Base-by-base conservation (phyloP, 2,888 invertebrate genomes). In the Drosophila siamana region DNA sequence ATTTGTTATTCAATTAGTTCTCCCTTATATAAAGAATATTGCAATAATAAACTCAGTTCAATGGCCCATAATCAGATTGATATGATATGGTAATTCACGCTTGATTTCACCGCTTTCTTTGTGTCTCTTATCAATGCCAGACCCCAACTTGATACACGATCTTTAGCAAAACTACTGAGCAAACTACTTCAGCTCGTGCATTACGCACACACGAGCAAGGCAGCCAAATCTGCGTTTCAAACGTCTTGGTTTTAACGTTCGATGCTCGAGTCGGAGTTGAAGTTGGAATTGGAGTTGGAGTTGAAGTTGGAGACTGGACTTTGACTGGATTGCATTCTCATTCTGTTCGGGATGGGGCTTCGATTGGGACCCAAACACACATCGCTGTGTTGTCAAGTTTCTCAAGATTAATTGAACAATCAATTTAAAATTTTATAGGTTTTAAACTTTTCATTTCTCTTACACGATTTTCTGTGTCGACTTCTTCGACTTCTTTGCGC, bases 341-440 rank as follows among this genome's bases (percentile, higher is more conserved):
- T 65, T 74, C 19, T 16, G 16, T 15, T 38, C 9, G 13, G 51
- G 7, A n/a, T 52, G 43, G 30, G 41, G 22, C 22, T 28, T 47
- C 51, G 55, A 43, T 57, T 51, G 54, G 52, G 72, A 36, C 51
- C 59, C 61, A 54, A 77, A 72, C 72, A 59, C 48, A 68, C 85
- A 64, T 54, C 44, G 67, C 40, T 61, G 64, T 68, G 74, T 77
- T 91, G 90, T 90, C 90, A 90, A 86, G 87, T 89, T 89, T 86
- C 85, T 85, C 76, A 90, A 91, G 91, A 91, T 91, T 90, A 91
- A 91, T 91, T 91, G 90, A 91, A 90, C 91, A 90, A 91, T 91
- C 91, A 90, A 91, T 91, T 91, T 91, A 76, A 89, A 89, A 86
- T 90, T 90, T 90, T 90, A 90, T 91, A 90, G 90, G 89, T 87